phyloP scores from a whole-genome alignment of 2,797 vertebrate species.

The Sebastes wilsoni region DNA sequence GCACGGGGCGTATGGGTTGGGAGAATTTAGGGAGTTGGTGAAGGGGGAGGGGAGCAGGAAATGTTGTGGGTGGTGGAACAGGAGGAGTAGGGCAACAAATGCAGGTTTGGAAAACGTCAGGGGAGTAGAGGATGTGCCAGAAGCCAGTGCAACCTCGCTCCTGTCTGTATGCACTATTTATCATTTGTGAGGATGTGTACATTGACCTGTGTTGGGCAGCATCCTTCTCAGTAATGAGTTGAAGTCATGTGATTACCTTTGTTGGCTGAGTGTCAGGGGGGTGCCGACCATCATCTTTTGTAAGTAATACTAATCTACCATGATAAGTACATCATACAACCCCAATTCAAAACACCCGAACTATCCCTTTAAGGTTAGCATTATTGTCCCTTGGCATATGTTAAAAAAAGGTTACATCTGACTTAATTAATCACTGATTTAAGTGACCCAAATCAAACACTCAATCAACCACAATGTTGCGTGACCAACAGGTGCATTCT shows the following conservation, averaged over 20 bases:
- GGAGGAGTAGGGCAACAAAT: conserved; percentile 22
- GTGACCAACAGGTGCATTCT: neutral
- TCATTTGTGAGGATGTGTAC: neutral
- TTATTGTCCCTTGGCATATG: neutral
- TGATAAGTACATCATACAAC: no score
- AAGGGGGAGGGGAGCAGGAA: conserved; percentile 18
- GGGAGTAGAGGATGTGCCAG: conserved; percentile 27
- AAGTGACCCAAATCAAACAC: neutral
- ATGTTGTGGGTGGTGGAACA: conserved; percentile 14
- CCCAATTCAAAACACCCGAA: no score
- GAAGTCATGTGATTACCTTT: neutral
- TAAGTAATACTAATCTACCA: no score
- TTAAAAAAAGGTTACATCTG: neutral
- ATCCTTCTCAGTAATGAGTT: neutral
- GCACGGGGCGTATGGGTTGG: neutral
- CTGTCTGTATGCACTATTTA: neutral
- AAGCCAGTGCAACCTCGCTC: neutral
- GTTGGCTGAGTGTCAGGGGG: neutral
- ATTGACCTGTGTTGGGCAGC: neutral
- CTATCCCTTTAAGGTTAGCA: neutral
- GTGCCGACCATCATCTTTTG: no score
- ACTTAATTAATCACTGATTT: neutral
- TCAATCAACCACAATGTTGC: neutral
- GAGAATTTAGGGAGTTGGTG: conserved; percentile 38
- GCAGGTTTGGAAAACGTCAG: conserved; percentile 19